Evolutionary conservation across 2,113 vertebrate genomes (phyloP).

Genomic region (Casuarius casuarius): DNA sequence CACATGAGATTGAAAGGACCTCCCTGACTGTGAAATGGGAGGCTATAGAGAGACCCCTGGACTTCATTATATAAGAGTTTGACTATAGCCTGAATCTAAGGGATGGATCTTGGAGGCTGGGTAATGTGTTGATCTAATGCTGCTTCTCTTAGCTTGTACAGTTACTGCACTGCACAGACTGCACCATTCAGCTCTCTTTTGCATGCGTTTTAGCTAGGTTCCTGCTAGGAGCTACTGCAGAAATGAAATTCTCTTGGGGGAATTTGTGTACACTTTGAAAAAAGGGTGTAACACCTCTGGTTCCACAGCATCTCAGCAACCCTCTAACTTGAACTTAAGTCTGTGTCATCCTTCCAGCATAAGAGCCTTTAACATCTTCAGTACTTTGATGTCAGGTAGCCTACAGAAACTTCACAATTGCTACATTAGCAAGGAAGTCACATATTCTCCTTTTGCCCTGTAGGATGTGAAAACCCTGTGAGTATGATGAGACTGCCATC

Average conservation of each 20-base stretch:
- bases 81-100: neutral
- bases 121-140: neutral
- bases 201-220: neutral
- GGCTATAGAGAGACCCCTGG: constrained; percentile 15
- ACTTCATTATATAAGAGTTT: neutral
- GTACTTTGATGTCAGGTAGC: neutral
- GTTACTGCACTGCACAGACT: neutral
- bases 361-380: neutral
- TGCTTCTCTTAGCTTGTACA: neutral
- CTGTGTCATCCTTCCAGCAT: accelerated
- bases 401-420: neutral
- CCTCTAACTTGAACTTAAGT: neutral
- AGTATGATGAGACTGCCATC: neutral
- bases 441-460: neutral
- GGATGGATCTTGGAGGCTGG: neutral
- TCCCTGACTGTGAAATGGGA: constrained; percentile 45
- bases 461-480: neutral
- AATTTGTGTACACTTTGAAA: neutral
- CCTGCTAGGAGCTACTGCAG: neutral
- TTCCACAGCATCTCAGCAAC: neutral
- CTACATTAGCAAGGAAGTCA: neutral
- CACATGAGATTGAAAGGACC: constrained; percentile 38
- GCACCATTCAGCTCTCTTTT: neutral
- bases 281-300: neutral
- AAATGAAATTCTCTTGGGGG: neutral